These are phyloP conservation scores for Byasa hedistus DNA, from an alignment of 2,888 invertebrate genomes.

Conservation along the genomic window DNA sequence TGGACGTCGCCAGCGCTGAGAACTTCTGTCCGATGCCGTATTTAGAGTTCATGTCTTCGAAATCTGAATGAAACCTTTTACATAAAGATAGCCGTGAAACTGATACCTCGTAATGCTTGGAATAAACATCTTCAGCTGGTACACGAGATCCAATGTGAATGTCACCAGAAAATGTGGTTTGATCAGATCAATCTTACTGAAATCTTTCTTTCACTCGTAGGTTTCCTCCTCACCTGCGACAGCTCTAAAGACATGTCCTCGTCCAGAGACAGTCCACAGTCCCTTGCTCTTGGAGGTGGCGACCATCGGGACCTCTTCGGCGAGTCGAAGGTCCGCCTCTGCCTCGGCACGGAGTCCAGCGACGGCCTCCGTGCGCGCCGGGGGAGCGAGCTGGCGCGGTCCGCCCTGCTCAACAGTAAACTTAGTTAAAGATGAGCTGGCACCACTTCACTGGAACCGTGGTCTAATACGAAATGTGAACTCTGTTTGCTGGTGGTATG, in stretches of 20 bases:
- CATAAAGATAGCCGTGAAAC: neutral
- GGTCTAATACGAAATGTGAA: too few species aligned
- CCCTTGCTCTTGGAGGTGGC: constrained; percentile 48
- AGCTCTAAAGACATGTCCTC: constrained; percentile 66
- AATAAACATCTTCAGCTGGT: too few species aligned
- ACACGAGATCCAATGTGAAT: too few species aligned
- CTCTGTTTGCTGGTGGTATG: too few species aligned
- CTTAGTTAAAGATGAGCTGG: neutral
- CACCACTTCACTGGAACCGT: too few species aligned
- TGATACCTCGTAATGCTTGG: too few species aligned
- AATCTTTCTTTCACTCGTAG: too few species aligned
- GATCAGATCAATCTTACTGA: too few species aligned
- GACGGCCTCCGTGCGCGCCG: constrained; percentile 54
- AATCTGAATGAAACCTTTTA: constrained; percentile 65
- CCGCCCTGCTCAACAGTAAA: constrained; percentile 47
- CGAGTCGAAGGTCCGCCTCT: constrained; percentile 42
- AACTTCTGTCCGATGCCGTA: constrained; percentile 51
- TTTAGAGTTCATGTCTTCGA: constrained; percentile 63
- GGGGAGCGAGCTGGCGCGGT: constrained; percentile 69
- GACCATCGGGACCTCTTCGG: constrained; percentile 40
- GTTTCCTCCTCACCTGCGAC: constrained; percentile 52
- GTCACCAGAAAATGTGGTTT: too few species aligned
- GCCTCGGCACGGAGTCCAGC: constrained; percentile 40
- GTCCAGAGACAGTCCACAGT: constrained; percentile 59
- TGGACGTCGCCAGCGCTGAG: constrained; percentile 54